phyloP scores from a whole-genome alignment of 2,888 invertebrate species.

The Ormyrus nitidulus region DNA sequence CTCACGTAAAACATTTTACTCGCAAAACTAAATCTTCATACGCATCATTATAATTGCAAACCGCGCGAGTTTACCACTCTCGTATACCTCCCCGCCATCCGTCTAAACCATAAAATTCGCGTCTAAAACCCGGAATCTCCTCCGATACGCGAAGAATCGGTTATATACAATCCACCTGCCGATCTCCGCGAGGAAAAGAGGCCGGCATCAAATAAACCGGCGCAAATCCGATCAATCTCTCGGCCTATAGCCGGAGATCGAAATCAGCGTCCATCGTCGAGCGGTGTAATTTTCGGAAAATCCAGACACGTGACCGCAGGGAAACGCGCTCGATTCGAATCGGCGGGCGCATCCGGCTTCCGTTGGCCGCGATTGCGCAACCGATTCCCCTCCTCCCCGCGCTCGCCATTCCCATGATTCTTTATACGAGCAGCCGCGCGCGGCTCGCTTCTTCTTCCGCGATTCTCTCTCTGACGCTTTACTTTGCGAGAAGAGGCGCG shows the following conservation, averaged over 20 bases:
- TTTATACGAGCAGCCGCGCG: neutral
- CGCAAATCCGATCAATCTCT: slow-evolving; percentile 15
- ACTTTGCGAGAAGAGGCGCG: too few species aligned
- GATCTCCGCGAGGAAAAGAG: too few species aligned
- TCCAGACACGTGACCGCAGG: neutral
- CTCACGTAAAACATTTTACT: too few species aligned
- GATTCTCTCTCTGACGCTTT: neutral
- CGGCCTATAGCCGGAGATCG: neutral
- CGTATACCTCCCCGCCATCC: too few species aligned
- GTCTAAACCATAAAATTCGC: too few species aligned
- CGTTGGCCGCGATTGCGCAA: slow-evolving; percentile 9
- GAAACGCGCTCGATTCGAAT: slow-evolving; percentile 1
- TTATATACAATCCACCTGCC: too few species aligned
- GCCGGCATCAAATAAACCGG: neutral
- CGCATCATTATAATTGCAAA: too few species aligned
- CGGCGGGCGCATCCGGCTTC: slow-evolving; percentile 58
- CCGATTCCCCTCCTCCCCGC: neutral
- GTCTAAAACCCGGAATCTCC: neutral
- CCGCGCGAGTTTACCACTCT: too few species aligned
- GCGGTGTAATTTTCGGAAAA: slow-evolving; percentile 41
- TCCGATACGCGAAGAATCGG: neutral
- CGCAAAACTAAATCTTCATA: too few species aligned
- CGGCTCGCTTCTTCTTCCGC: neutral
- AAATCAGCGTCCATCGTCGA: slow-evolving; percentile 12
- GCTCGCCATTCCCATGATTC: slow-evolving; percentile 39